Evolutionary conservation across 2,888 invertebrate genomes (phyloP), one percentile per base, ranked within the genome.

Genomic region (Hipparchia semele): DNA sequence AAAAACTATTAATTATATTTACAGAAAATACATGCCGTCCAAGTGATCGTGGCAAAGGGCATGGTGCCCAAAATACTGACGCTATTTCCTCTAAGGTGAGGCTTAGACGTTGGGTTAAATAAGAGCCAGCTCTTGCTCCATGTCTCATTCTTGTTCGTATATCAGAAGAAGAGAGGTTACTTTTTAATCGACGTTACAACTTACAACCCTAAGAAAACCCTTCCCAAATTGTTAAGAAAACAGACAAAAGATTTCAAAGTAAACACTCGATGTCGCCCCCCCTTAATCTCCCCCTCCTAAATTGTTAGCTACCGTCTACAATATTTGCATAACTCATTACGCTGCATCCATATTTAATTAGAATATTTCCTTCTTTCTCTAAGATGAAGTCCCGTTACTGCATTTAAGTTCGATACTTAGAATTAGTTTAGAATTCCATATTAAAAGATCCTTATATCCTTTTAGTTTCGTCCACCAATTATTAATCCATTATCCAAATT

Each of bases 301-400:
- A 78, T 90, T 89, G 89, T 89, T 89, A 87, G 84, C 73, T 77
- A 69, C 81, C 88, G 86, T 88, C 89, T 89, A 86, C 87, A 86
- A 88, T 89, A 92, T 92, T 92, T 91, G 80, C 80, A 81, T 93
- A 91, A 89, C 91, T 92, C 91, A 93, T 93, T 92, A 91, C 84
- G 85, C 82, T 90, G 90, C 91, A 93, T 93, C 86, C 89, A 93
- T 93, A 93, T 93, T 93, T 93, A 92, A 92, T 92, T 92, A 91
- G 89, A 84, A 90, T 86, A 90, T 89, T 91, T 90, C 85, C 90
- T 88, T 87, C 86, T 88, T 88, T 91, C 88, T 66, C 53, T 46
- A 39, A 56, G 46, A 7, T 54, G 64, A 4, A 46, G 23, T 70
- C 56, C 46, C 46, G 45, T 54, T 70, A 33, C 13, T 39, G 69